Conservation (phyloP, 2,113 vertebrate species). For the Zapornia atra region DNA sequence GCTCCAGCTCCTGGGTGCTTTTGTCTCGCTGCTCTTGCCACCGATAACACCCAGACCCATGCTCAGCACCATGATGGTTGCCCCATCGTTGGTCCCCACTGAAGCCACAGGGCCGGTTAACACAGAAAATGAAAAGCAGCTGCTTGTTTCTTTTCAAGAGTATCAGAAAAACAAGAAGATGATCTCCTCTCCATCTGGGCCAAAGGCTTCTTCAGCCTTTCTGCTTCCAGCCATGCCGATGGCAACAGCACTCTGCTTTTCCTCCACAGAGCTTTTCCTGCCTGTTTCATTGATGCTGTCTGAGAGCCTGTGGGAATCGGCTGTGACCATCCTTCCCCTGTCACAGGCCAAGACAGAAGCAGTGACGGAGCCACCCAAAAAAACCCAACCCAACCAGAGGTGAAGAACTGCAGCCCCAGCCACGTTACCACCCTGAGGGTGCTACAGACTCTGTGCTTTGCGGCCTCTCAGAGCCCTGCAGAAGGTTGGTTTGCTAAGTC, state of each 20-base stretch:
- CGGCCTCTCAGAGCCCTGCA: background rate
- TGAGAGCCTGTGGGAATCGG: too few species aligned
- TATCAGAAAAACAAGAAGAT: constrained; percentile 30
- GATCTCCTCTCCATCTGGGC: background rate
- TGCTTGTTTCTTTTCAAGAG: constrained; percentile 22
- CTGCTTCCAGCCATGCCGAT: constrained; percentile 12
- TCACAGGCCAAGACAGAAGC: too few species aligned
- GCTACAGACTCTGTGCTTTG: background rate
- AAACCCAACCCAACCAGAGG: background rate
- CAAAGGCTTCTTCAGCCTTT: constrained; percentile 27
- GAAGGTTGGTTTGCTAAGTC: background rate
- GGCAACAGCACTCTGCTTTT: too few species aligned
- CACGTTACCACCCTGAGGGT: background rate
- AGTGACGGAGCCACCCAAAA: background rate
- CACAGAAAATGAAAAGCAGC: background rate
- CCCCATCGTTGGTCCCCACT: background rate
- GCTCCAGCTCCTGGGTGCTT: background rate
- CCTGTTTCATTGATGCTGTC: background rate
- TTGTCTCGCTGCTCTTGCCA: background rate
- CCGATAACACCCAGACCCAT: rapidly evolving
- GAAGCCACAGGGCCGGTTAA: background rate
- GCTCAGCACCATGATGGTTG: background rate
- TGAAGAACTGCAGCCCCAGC: background rate
- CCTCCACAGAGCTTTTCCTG: too few species aligned
- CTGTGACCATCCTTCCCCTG: too few species aligned